These are phyloP conservation scores for Pagetopsis macropterus DNA, from an alignment of 2,797 vertebrate genomes.

Conservation along the genomic window DNA sequence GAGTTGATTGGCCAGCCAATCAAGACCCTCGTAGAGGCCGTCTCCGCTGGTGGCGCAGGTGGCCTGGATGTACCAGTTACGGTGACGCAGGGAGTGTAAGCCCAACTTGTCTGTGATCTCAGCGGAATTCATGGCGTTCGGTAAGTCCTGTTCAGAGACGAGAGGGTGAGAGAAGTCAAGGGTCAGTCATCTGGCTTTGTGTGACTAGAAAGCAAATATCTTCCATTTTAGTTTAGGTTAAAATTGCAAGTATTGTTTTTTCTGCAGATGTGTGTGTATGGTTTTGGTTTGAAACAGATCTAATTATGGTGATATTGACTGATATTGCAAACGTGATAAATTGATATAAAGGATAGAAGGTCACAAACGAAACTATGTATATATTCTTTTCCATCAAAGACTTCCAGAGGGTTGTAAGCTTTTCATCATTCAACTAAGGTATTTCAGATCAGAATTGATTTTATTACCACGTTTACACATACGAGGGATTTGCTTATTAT, in stretches of 20 bases:
- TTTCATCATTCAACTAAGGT: background rate
- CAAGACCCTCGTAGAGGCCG: slow-evolving; percentile 95
- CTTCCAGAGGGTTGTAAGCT: background rate
- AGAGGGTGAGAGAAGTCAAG: background rate
- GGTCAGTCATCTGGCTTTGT: background rate
- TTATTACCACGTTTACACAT: no score
- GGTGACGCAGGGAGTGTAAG: slow-evolving; percentile 94
- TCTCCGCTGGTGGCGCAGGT: slow-evolving; percentile 97
- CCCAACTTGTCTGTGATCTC: slow-evolving; percentile 98
- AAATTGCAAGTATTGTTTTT: background rate
- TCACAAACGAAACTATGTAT: background rate
- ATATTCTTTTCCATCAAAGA: background rate
- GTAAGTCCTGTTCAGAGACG: slow-evolving; percentile 87
- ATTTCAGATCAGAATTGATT: background rate
- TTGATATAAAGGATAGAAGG: no score
- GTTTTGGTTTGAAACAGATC: background rate
- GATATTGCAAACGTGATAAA: no score
- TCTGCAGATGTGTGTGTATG: background rate
- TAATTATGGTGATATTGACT: background rate
- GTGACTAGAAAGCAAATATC: background rate
- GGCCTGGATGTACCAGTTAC: slow-evolving; percentile 99
- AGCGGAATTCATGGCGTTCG: slow-evolving; percentile 97
- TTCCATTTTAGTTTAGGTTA: background rate
- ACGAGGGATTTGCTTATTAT: background rate
- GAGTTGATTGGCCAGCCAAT: slow-evolving; percentile 98